Evolutionary conservation across 1,140 invertebrate species (phyloP).

Genomic region (Pseudomyrmex flavicornis): DNA sequence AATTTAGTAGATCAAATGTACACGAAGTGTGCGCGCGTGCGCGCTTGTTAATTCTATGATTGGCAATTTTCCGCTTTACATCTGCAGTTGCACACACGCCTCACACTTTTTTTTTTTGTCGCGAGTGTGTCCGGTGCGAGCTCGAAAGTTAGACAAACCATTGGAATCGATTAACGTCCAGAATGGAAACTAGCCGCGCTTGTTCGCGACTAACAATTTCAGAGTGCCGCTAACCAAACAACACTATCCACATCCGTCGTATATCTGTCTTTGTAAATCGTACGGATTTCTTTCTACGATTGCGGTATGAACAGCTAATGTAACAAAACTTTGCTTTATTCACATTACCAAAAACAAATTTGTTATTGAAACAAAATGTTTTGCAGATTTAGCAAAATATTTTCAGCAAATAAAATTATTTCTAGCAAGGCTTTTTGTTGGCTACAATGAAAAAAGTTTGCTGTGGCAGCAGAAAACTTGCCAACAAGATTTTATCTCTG

Average conservation of each 20-base stretch:
- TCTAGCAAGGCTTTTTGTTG: too few species aligned
- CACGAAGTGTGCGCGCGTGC: background rate
- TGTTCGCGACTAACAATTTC: constrained; percentile 58
- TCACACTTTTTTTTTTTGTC: constrained; percentile 14
- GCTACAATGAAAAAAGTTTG: too few species aligned
- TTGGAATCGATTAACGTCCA: constrained; percentile 28
- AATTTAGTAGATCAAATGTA: background rate
- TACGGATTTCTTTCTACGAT: constrained; percentile 30
- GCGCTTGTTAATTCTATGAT: background rate
- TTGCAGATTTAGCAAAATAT: too few species aligned
- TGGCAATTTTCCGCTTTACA: background rate
- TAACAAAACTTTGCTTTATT: too few species aligned
- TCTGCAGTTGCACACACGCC: background rate
- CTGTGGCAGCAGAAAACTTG: too few species aligned
- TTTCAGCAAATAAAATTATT: too few species aligned
- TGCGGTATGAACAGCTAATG: background rate
- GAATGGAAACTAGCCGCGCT: constrained; percentile 63
- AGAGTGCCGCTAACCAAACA: constrained; percentile 6
- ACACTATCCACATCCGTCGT: constrained; percentile 5
- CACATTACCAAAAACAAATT: too few species aligned
- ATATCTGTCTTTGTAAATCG: constrained; percentile 28
- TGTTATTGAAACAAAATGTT: too few species aligned
- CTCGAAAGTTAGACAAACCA: constrained; percentile 16
- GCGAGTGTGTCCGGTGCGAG: background rate
- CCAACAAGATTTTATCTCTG: background rate